Evolutionary conservation across 2,113 vertebrate genomes (phyloP).

Genomic region (Budorcas taxicolor): DNA sequence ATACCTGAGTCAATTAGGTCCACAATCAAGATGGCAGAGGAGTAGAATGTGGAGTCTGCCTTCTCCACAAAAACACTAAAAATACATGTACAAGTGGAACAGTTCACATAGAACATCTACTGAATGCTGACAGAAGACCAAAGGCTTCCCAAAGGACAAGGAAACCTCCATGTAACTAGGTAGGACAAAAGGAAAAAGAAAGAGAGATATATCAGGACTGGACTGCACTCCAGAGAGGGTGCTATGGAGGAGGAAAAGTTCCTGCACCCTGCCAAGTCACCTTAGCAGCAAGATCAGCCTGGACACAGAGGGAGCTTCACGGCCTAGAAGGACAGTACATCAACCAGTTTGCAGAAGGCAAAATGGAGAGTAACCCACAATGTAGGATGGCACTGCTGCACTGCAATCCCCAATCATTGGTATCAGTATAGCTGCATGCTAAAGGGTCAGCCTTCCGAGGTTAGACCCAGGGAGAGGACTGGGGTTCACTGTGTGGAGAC

Average conservation of each 20-base stretch:
- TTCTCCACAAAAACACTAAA: neutral
- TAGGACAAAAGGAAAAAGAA: neutral
- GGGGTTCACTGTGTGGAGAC: neutral
- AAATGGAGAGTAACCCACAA: neutral
- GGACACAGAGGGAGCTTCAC: neutral
- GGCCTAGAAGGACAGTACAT: neutral
- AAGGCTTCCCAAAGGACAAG: neutral
- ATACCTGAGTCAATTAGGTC: neutral
- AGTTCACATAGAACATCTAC: neutral
- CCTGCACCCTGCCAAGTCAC: neutral
- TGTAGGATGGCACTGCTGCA: rapidly evolving
- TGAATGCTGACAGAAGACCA: neutral
- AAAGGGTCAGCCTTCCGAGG: neutral
- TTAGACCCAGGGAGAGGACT: neutral
- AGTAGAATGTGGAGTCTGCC: neutral
- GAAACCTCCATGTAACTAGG: neutral
- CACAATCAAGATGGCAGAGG: neutral
- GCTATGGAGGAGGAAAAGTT: neutral
- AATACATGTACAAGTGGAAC: neutral
- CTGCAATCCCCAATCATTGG: neutral
- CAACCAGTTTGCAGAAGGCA: neutral
- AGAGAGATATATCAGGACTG: neutral
- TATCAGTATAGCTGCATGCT: neutral
- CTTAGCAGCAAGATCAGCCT: neutral
- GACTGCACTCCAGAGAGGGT: neutral